phyloP scores from a whole-genome alignment of 2,113 vertebrate genomes.

The Martes martes region DNA sequence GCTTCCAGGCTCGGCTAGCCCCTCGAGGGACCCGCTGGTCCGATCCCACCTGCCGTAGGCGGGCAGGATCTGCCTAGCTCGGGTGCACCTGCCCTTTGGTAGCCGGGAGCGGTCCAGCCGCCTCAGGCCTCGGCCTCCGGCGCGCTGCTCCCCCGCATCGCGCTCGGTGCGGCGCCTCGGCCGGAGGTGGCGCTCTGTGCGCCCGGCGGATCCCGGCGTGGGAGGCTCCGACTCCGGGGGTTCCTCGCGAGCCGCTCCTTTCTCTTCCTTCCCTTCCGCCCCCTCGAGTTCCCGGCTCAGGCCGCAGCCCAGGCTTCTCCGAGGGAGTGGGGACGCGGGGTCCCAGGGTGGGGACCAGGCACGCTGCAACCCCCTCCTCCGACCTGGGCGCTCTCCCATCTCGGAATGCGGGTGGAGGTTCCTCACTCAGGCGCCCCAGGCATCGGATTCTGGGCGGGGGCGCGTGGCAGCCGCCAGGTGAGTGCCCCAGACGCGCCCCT shows the following conservation, averaged over 20 bases:
- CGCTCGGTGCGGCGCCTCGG: background rate
- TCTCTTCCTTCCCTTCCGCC: background rate
- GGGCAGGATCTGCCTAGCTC: background rate
- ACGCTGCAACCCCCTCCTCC: background rate
- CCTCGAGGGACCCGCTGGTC: background rate
- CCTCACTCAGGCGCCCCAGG: conserved; percentile 38
- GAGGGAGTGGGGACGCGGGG: background rate
- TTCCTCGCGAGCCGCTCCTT: background rate
- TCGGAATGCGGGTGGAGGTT: conserved; percentile 50
- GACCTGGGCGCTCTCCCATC: background rate
- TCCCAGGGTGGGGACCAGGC: conserved; percentile 28
- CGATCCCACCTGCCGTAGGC: background rate
- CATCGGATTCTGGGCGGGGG: conserved; percentile 57
- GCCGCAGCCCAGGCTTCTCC: background rate
- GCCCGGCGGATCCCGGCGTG: background rate
- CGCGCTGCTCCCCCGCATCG: background rate
- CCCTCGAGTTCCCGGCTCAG: background rate
- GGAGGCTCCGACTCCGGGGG: background rate
- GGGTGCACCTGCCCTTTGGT: background rate
- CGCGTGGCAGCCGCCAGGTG: conserved; percentile 70
- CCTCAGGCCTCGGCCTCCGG: background rate
- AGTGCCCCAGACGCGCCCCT: conserved; percentile 44
- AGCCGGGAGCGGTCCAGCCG: background rate
- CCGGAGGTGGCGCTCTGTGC: conserved; percentile 68
- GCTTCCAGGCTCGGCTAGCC: background rate